Percentiles rank a stretch among this genome's conserved stretches.
Evolutionary conservation across 2,113 vertebrate genomes (phyloP).

Genomic region (Sorex araneus): DNA sequence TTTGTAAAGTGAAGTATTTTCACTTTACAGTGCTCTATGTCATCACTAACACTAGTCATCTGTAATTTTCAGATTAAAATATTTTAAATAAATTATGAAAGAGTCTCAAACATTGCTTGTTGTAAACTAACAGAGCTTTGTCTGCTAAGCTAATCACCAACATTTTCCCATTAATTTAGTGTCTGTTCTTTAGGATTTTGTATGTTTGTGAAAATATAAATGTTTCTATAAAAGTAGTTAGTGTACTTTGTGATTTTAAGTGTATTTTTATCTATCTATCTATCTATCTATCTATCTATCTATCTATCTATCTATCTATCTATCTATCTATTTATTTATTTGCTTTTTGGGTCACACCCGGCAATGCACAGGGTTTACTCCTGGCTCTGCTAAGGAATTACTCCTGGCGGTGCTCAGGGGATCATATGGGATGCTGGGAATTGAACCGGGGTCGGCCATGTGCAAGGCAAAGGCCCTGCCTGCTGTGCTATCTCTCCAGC

Average conservation of each 20-base stretch:
- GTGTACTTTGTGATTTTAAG: neutral
- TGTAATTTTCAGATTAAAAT: slow-evolving; percentile 47
- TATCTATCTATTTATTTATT: no score
- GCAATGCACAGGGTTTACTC: no score
- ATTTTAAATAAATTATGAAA: slow-evolving; percentile 40
- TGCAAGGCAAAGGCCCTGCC: no score
- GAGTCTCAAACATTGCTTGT: neutral
- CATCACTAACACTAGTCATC: neutral
- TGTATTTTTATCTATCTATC: no score
- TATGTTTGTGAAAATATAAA: neutral
- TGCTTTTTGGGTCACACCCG: no score
- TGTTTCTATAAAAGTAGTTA: slow-evolving; percentile 29
- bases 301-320: no score
- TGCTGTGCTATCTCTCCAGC: no score
- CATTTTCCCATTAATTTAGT: neutral
- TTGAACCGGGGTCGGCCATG: no score
- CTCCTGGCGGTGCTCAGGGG: no score
- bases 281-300: no score
- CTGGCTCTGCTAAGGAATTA: no score
- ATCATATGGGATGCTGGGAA: no score
- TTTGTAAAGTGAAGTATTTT: slow-evolving; percentile 26
- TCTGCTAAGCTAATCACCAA: neutral
- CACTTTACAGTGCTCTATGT: slow-evolving; percentile 31
- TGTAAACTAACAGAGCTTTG: neutral
- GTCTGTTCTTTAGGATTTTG: neutral